phyloP scores from a whole-genome alignment of 2,888 invertebrate genomes.

The Amiota minor region DNA sequence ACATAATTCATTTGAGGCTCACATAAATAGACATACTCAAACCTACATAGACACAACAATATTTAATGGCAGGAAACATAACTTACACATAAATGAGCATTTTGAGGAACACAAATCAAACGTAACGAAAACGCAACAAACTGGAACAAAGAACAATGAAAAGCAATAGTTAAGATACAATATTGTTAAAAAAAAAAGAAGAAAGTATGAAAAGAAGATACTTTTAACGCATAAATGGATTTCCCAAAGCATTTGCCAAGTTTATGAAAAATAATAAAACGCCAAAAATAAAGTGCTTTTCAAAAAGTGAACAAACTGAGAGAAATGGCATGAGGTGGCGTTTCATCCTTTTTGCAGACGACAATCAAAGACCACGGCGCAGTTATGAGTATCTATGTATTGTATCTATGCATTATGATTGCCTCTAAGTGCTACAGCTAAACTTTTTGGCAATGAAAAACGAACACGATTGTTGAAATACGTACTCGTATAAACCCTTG shows the following conservation, averaged over 20 bases:
- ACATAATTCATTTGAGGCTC: slow-evolving; percentile 33
- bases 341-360: not conserved
- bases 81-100: slow-evolving; percentile 21
- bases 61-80: slow-evolving; percentile 15
- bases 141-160: slow-evolving; percentile 35
- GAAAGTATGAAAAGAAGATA: not conserved
- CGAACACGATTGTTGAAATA: too few species aligned
- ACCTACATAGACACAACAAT: not conserved
- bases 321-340: not conserved
- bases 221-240: slow-evolving; percentile 65
- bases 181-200: too few species aligned
- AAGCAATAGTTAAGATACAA: slow-evolving; percentile 54
- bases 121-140: not conserved
- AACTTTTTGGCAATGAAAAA: not conserved
- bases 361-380: not conserved
- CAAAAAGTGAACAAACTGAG: slow-evolving; percentile 4
- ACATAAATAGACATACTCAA: not conserved
- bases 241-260: slow-evolving; percentile 67
- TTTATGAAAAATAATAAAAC: slow-evolving; percentile 60
- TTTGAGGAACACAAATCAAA: slow-evolving; percentile 18
- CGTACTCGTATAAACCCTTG: not conserved
- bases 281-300: slow-evolving; percentile 27
- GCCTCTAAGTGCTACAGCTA: not conserved
- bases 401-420: slow-evolving; percentile 3
- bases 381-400: slow-evolving; percentile 12